A percentile compares a stretch with the other conserved stretches of the same genome.
phyloP scores from a whole-genome alignment of 1,140 invertebrate genomes.

The Conus betulinus region DNA sequence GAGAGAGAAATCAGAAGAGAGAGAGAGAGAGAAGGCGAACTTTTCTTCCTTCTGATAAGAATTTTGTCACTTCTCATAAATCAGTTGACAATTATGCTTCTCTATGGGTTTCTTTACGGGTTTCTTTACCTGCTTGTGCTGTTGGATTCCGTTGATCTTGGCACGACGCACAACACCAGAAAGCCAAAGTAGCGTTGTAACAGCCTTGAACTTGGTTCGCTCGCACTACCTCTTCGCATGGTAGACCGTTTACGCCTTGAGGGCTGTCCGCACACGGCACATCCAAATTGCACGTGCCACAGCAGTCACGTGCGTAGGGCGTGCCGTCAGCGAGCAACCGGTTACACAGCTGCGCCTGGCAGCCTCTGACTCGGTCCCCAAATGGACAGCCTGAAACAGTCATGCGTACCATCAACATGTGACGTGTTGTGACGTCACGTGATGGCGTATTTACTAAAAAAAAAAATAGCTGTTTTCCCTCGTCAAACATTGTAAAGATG shows the following conservation, averaged over 20 bases:
- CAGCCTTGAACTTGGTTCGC: conserved; percentile 28
- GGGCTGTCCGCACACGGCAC: background rate
- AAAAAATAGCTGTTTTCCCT: too few relatives aligned
- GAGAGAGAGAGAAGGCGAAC: too few relatives aligned
- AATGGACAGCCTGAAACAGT: conserved; percentile 47
- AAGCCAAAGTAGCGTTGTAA: conserved; percentile 37
- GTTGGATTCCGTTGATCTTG: conserved; percentile 12
- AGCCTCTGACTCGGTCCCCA: conserved; percentile 46
- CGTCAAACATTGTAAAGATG: too few relatives aligned
- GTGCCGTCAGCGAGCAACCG: conserved; percentile 35
- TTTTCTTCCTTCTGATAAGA: too few relatives aligned
- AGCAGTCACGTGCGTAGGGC: conserved; percentile 47
- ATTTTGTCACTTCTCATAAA: too few relatives aligned
- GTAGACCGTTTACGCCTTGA: background rate
- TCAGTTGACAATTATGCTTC: too few relatives aligned
- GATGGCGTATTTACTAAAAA: too few relatives aligned
- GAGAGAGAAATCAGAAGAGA: too few relatives aligned
- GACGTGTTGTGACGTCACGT: too few relatives aligned
- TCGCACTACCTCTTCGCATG: background rate
- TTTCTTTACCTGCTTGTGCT: background rate
- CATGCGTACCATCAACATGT: too few relatives aligned
- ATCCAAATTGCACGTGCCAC: conserved; percentile 47
- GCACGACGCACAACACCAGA: conserved; percentile 19
- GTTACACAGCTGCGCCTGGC: conserved; percentile 30
- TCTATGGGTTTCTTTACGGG: too few relatives aligned